phyloP scores from a whole-genome alignment of 2,797 vertebrate species.

The Hipposideros larvatus region DNA sequence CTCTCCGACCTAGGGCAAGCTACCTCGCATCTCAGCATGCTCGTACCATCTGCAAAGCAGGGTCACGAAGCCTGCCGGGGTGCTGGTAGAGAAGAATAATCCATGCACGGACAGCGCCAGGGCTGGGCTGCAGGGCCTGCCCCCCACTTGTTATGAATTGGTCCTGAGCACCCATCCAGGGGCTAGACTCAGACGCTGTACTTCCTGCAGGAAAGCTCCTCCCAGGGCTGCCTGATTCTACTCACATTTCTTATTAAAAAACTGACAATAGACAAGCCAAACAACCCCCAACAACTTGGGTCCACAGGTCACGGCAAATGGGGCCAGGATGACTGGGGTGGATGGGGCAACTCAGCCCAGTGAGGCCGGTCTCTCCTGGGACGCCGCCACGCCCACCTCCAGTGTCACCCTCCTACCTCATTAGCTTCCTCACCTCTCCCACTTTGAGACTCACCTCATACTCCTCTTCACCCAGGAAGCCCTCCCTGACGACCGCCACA shows the following conservation, averaged over 20 bases:
- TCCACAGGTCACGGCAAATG: accelerated
- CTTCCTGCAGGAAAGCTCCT: neutral
- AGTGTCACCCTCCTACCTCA: accelerated
- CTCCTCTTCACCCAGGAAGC: neutral
- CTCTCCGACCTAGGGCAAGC: neutral
- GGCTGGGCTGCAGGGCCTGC: accelerated
- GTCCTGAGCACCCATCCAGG: accelerated
- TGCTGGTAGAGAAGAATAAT: neutral
- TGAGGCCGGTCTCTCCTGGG: neutral
- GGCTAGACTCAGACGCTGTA: accelerated
- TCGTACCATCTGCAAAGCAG: neutral
- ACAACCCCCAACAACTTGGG: accelerated
- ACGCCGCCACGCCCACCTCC: neutral
- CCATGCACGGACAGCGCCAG: accelerated
- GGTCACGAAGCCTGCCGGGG: accelerated
- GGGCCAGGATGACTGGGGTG: accelerated
- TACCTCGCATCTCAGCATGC: accelerated
- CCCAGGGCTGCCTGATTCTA: accelerated
- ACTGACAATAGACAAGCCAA: accelerated
- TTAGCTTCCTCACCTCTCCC: neutral
- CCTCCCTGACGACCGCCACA: neutral
- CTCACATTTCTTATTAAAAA: accelerated
- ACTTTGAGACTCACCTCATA: neutral
- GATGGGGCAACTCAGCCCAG: accelerated
- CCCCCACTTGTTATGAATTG: accelerated